phyloP scores from a whole-genome alignment of 2,113 vertebrate species.

The Prunella fulvescens region DNA sequence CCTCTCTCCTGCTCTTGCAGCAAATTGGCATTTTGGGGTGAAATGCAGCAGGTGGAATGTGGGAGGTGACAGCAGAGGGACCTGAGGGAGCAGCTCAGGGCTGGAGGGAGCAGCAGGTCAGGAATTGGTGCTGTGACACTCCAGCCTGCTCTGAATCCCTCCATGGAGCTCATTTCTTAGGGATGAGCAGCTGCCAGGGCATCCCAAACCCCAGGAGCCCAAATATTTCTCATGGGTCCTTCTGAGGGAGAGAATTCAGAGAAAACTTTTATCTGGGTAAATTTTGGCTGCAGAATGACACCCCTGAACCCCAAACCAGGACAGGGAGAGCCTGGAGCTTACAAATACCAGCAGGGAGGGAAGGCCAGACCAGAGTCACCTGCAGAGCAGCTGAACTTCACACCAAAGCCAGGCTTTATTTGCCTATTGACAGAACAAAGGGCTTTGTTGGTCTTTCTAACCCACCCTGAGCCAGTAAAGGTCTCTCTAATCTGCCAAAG shows the following conservation, averaged over 20 bases:
- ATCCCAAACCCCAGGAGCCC: background rate
- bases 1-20: background rate
- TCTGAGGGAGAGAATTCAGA: background rate
- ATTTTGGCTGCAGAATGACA: background rate
- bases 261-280: background rate
- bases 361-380: background rate
- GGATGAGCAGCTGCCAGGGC: background rate
- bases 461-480: background rate
- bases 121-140: accelerated
- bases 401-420: conserved; percentile 16
- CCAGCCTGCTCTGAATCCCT: background rate
- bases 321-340: background rate
- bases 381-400: background rate
- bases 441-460: conserved; percentile 26
- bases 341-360: background rate
- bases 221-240: background rate
- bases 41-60: background rate
- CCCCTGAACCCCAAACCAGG: background rate
- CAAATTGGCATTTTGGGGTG: background rate
- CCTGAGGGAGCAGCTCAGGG: background rate
- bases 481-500: conserved; percentile 23
- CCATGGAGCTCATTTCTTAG: background rate
- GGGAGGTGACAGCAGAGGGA: background rate
- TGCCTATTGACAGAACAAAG: background rate
- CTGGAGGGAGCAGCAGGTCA: background rate